Base-by-base conservation (phyloP, 2,113 vertebrate genomes). In the Pygoscelis antarcticus region DNA sequence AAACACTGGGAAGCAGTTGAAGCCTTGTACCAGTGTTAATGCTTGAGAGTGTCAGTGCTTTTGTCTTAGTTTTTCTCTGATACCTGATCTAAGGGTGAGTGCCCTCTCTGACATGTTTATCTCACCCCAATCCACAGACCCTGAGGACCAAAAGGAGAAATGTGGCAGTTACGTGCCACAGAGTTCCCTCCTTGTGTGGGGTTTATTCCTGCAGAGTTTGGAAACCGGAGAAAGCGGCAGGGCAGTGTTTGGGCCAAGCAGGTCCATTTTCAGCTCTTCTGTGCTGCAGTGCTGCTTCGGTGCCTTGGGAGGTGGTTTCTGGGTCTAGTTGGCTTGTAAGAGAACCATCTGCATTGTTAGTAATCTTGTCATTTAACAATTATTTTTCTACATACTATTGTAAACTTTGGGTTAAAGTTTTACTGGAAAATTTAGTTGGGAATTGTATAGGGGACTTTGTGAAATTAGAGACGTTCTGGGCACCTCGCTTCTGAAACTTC, bases 101-200 rank as follows among this genome's bases (percentile, higher is more conserved):
- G 84, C 42, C 42, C n/a, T 46, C 54, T 60, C 46, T 38, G 61
- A 10, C 16, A 3, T 42, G 12, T 71, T 85, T 68, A 44, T 58
- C 40, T 84, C 0, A 0, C 11, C 38, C 23, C 7, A 12, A 1
- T 71, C 19, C 38, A 17, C 21, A 38, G 26, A n/a, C 10, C 13
- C 0, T 34, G 68, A 66, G 60, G 65, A 30, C 25, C 46, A 57
- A 26, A 66, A 71, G 49, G 36, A 70, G 58, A 84, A 49, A 54
- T 1, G 2, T 49, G 44, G 42, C 20, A 20, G n/a, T 11, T 34
- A 3, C 1, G 3, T 18, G 21, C 21, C 13, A 1, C 25, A 62
- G 68, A n/a, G 55, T 55, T 36, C 11, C 34, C 22, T 58, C 66
- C 32, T 23, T 18, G 5, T 6, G 38, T 14, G 38, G 40, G 44